Evolutionary conservation across 2,888 invertebrate genomes (phyloP).

Genomic region (Drosophila phalerata): DNA sequence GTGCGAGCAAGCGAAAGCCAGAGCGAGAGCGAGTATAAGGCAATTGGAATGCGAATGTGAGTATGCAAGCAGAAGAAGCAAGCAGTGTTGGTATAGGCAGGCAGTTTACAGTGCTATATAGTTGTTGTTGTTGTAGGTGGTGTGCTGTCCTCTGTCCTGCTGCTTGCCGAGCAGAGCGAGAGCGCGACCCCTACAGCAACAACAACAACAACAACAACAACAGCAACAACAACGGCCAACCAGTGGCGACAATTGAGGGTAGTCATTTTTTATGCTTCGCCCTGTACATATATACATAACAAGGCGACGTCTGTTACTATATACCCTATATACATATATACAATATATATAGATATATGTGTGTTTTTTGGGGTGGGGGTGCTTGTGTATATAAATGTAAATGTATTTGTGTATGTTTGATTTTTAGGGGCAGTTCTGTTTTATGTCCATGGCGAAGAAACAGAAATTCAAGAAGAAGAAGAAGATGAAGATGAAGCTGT

Average conservation of each 20-base stretch:
- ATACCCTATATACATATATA: background rate
- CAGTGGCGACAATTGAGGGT: conserved; percentile 70
- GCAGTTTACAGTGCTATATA: conserved; percentile 3
- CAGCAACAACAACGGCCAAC: conserved; percentile 39
- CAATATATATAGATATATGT: background rate
- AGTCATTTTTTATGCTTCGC: conserved; percentile 63
- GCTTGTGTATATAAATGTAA: background rate
- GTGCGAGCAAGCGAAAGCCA: conserved; percentile 29
- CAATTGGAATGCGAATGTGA: conserved; percentile 48
- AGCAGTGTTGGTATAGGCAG: conserved; percentile 35
- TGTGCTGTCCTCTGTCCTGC: conserved; percentile 16
- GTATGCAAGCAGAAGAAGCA: conserved; percentile 33
- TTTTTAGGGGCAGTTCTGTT: conserved; percentile 39
- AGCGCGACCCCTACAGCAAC: conserved; percentile 46
- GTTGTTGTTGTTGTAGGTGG: conserved; percentile 19
- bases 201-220: conserved; percentile 1
- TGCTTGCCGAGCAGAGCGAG: conserved; percentile 42
- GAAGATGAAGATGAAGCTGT: background rate
- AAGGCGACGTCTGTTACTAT: conserved; percentile 13
- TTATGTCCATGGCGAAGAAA: conserved; percentile 34
- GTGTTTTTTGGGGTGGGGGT: conserved; percentile 9
- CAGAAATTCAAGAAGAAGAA: background rate
- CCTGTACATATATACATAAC: conserved; percentile 45
- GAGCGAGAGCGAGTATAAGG: conserved; percentile 19
- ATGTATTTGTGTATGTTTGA: conserved; percentile 8